phyloP scores from a whole-genome alignment of 2,888 invertebrate species.

The Polymixis lichenea region DNA sequence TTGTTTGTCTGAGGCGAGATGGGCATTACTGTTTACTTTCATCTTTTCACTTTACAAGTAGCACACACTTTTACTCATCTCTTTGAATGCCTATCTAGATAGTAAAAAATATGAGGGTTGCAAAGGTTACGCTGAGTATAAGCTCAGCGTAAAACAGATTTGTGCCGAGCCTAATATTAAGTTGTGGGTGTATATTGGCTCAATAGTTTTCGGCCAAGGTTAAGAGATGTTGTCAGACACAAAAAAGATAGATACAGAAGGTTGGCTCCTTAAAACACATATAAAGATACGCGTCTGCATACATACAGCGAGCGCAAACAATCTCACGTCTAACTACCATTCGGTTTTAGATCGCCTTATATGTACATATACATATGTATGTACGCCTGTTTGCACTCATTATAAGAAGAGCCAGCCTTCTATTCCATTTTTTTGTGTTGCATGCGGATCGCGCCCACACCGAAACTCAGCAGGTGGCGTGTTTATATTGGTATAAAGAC shows the following conservation, averaged over 20 bases:
- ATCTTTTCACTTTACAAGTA: background rate
- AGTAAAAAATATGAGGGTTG: background rate
- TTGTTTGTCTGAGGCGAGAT: background rate
- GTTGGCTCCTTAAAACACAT: rapidly evolving
- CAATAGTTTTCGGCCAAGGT: constrained; percentile 20
- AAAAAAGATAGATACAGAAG: background rate
- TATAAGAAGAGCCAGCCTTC: background rate
- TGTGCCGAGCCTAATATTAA: constrained; percentile 6
- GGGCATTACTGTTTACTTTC: background rate
- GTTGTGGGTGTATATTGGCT: constrained; percentile 30
- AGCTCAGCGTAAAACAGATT: constrained; percentile 17
- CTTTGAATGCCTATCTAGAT: background rate
- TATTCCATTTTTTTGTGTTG: background rate
- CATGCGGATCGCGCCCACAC: constrained; percentile 21
- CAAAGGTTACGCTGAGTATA: background rate
- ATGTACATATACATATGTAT: no score
- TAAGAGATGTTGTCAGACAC: background rate
- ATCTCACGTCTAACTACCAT: no score
- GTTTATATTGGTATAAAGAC: constrained; percentile 28
- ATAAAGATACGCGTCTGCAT: background rate
- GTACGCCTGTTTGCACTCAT: background rate
- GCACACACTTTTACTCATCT: background rate
- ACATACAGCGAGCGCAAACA: background rate
- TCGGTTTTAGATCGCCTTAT: background rate
- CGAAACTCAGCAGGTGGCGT: background rate